Percentiles rank a stretch among this genome's conserved stretches.
phyloP scores from a whole-genome alignment of 2,888 invertebrate species.

The Apomyelois bistriatella region DNA sequence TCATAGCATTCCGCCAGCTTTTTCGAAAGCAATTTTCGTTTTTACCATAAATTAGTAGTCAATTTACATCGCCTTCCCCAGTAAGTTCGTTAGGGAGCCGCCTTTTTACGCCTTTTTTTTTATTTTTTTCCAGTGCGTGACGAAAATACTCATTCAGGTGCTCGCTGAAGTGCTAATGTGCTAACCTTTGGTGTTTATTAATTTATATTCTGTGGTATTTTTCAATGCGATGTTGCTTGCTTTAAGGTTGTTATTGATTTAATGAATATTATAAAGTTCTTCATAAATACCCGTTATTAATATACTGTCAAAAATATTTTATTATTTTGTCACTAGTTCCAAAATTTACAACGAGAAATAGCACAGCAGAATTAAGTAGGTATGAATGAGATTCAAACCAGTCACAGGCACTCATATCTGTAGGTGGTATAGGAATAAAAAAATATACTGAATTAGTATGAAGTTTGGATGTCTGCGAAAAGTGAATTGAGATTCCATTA shows the following conservation, averaged over 20 bases:
- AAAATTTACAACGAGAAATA: too few relatives aligned
- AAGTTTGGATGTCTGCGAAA: too few relatives aligned
- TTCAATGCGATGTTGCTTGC: not conserved
- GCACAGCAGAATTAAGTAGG: too few relatives aligned
- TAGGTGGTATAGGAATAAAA: too few relatives aligned
- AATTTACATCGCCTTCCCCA: constrained; percentile 31
- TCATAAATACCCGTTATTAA: too few relatives aligned
- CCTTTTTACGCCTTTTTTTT: constrained; percentile 19
- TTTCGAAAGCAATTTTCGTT: constrained; percentile 51
- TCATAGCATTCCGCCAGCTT: constrained; percentile 43
- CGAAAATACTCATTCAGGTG: constrained; percentile 12
- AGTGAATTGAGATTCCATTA: too few relatives aligned
- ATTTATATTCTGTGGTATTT: not conserved
- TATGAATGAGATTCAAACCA: too few relatives aligned
- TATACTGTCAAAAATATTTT: too few relatives aligned
- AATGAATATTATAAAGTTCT: too few relatives aligned
- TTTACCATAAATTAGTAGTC: constrained; percentile 48
- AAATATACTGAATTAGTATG: too few relatives aligned
- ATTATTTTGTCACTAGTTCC: too few relatives aligned
- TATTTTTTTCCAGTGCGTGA: constrained; percentile 12
- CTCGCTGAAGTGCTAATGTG: not conserved
- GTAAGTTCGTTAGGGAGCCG: constrained; percentile 32
- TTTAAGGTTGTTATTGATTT: not conserved
- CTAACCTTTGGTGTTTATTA: not conserved
- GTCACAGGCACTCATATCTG: too few relatives aligned